A percentile compares a stretch with the other conserved stretches of the same genome.
phyloP scores from a whole-genome alignment of 2,113 vertebrate genomes.

The Polypterus senegalus region DNA sequence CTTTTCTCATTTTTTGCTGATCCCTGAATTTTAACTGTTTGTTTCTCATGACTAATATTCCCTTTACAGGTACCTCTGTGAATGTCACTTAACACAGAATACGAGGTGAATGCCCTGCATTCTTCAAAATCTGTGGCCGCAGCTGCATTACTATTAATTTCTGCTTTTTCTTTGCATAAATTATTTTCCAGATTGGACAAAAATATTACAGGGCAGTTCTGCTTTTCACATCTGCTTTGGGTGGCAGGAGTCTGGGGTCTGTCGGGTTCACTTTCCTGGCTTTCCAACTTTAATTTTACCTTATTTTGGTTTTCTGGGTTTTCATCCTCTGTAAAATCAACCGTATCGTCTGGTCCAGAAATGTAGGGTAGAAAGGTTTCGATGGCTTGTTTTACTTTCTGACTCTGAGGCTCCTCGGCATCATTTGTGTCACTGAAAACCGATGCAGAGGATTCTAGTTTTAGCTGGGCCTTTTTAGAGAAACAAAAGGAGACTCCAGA shows the following conservation, averaged over 20 bases:
- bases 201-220: not conserved
- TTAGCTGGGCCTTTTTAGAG: constrained; percentile 73
- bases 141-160: too few species aligned
- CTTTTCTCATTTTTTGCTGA: constrained; percentile 9
- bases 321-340: not conserved
- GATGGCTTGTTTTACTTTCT: constrained; percentile 41
- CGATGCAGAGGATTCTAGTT: constrained; percentile 85
- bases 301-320: constrained; percentile 13
- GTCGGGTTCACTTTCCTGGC: constrained; percentile 16
- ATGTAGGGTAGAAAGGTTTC: constrained; percentile 31
- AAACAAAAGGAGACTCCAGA: constrained; percentile 88
- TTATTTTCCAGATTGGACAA: not conserved
- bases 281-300: constrained; percentile 21
- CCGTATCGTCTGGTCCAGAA: constrained; percentile 27
- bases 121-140: too few species aligned
- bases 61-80: too few species aligned
- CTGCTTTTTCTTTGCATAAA: too few species aligned
- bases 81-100: too few species aligned
- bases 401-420: constrained; percentile 37
- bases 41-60: not conserved
- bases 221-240: not conserved
- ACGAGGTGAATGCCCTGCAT: too few species aligned
- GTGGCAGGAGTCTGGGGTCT: not conserved
- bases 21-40: constrained; percentile 3
- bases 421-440: constrained; percentile 80